A percentile compares a stretch with the other conserved stretches of the same genome.
phyloP scores from a whole-genome alignment of 2,797 vertebrate species.

The Aplochiton taeniatus region DNA sequence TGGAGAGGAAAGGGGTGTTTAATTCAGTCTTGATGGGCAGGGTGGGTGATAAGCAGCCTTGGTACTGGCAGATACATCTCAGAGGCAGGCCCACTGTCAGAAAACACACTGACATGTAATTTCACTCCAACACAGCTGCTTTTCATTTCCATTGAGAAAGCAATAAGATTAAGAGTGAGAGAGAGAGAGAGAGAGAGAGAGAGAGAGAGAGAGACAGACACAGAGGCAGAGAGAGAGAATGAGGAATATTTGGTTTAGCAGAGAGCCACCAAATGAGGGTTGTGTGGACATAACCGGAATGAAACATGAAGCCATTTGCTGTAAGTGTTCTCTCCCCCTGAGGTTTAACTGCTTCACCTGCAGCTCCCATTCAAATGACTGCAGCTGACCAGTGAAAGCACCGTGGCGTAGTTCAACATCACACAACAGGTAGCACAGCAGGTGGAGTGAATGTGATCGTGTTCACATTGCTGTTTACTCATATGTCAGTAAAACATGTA shows the following conservation, averaged over 20 bases:
- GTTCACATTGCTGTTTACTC: too few species aligned
- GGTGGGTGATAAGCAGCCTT: constrained; percentile 11
- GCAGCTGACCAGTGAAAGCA: too few species aligned
- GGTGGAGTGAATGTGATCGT: too few species aligned
- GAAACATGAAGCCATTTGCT: not conserved
- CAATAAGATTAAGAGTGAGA: constrained; percentile 30
- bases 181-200: too few species aligned
- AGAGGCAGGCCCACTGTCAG: constrained; percentile 20
- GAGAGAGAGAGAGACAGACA: constrained; percentile 15
- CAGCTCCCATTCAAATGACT: too few species aligned
- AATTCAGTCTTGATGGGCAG: not conserved
- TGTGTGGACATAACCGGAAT: constrained; percentile 17
- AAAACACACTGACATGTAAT: constrained; percentile 25
- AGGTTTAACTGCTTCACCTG: not conserved
- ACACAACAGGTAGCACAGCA: too few species aligned
- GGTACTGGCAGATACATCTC: constrained; percentile 12
- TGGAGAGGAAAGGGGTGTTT: constrained; percentile 2
- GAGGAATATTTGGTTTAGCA: constrained; percentile 10
- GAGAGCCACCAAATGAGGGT: constrained; percentile 10
- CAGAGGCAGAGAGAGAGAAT: not conserved
- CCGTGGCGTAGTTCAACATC: too few species aligned
- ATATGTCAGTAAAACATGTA: too few species aligned
- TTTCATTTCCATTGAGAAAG: constrained; percentile 30
- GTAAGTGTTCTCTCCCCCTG: constrained; percentile 13
- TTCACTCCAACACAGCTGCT: constrained; percentile 40